phyloP scores from a whole-genome alignment of 2,113 vertebrate species.

The Excalfactoria chinensis region DNA sequence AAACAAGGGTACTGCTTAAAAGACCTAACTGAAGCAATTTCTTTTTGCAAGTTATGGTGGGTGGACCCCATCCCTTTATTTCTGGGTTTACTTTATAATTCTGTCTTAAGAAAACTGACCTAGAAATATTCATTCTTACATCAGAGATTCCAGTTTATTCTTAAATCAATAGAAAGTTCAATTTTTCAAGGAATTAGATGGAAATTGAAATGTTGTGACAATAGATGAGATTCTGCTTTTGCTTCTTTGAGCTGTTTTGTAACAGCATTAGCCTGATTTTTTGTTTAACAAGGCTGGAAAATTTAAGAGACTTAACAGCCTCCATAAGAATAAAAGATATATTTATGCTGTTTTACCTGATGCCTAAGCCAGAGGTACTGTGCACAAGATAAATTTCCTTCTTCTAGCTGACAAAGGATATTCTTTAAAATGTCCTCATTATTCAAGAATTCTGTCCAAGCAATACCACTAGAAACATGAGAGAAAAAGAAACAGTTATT shows the following conservation, averaged over 20 bases:
- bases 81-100: neutral
- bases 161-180: neutral
- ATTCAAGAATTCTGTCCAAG: slow-evolving; percentile 95
- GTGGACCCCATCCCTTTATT: neutral
- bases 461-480: slow-evolving; percentile 80
- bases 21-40: neutral
- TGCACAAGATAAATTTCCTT: slow-evolving; percentile 86
- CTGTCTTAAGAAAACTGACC: neutral
- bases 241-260: neutral
- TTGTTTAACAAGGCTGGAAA: neutral
- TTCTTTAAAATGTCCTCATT: slow-evolving; percentile 83
- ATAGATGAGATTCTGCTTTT: neutral
- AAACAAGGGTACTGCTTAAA: neutral
- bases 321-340: neutral
- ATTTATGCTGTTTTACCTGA: slow-evolving; percentile 80
- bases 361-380: slow-evolving; percentile 95
- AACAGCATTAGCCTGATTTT: neutral
- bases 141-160: neutral
- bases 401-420: slow-evolving; percentile 83
- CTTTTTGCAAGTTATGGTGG: neutral
- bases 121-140: neutral
- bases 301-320: neutral
- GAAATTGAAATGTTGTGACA: neutral
- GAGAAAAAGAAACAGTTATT: neutral
- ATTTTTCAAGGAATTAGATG: neutral